Base-by-base conservation (phyloP, 2,113 vertebrate species). In the Campylorhamphus procurvoides region DNA sequence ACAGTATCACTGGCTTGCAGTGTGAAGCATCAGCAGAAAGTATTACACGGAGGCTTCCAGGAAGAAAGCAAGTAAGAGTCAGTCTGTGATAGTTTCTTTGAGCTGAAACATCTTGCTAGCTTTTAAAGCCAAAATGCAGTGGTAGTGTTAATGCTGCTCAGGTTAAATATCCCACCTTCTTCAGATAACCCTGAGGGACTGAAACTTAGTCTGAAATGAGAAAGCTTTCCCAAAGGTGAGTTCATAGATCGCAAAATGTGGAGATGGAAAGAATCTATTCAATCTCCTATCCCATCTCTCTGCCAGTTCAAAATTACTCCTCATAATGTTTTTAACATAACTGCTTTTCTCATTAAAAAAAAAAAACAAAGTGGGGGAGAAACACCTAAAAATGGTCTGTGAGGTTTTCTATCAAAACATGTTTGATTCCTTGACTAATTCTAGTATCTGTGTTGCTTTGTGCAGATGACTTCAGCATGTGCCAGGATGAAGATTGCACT, bases 191-290 rank as follows among this genome's bases (percentile, higher is more conserved):
- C 59, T n/a, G 22, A 12, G 52, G 49, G 18, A 93, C 39, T 56
- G 83, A 91, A 95, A 83, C 50, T 87, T 8, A 1, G 55, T 42
- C 73, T 87, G 79, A 90, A 95, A 86, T 37, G 28, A 92, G 64
- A 81, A 66, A 90, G 84, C 37, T 81, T 96, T 94, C 94, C 88
- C 80, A 67, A 89, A 92, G 94, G 92, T 94, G 88, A 96, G 87
- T 91, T 96, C 84, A 95, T 1, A 90, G 92, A 95, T 96, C 63
- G 84, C 76, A 82, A 88, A 92, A 93, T 23, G 66, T 2, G 23
- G 88, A 87, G 85, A 92, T 87, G 96, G 94, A 97, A 97, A 96
- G 73, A 96, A 95, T 95, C 90, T 89, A 56, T 95, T 93, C 83
- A 86, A 82, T 94, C 90, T 84, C 72, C 86, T 86, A 27, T 63